phyloP scores from a whole-genome alignment of 2,888 invertebrate genomes.

The Antheraea yamamai region DNA sequence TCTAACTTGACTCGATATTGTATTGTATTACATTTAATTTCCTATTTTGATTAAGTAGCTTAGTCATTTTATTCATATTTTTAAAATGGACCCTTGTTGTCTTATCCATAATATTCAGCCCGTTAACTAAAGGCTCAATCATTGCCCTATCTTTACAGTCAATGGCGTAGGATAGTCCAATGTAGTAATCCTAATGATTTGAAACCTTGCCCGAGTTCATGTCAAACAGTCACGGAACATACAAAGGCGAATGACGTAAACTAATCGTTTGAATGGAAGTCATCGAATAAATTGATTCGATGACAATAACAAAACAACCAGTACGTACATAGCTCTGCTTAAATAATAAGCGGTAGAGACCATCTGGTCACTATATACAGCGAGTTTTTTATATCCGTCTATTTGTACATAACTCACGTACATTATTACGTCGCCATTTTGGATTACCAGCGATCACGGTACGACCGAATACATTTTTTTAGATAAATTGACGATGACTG shows the following conservation, averaged over 20 bases:
- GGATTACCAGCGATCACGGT: too few relatives aligned
- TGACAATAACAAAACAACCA: background rate
- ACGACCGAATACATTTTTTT: background rate
- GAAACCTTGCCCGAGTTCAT: background rate
- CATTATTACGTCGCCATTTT: background rate
- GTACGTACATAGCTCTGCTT: background rate
- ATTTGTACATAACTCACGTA: slow-evolving; percentile 10
- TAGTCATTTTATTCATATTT: too few relatives aligned
- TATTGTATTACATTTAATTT: too few relatives aligned
- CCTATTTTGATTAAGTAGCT: too few relatives aligned
- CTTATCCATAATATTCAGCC: too few relatives aligned
- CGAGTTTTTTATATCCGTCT: background rate
- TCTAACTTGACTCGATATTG: too few relatives aligned
- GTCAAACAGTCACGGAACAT: background rate
- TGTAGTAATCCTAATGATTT: background rate
- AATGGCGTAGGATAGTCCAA: background rate
- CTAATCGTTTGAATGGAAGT: background rate
- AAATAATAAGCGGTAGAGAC: background rate
- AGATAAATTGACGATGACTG: background rate
- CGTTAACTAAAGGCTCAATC: too few relatives aligned
- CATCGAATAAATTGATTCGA: background rate
- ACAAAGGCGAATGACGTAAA: background rate
- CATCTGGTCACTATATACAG: background rate
- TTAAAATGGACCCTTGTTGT: too few relatives aligned
- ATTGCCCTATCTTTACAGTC: background rate